Evolutionary conservation across 2,113 vertebrate species (phyloP).

Genomic region (Lepus americanus): DNA sequence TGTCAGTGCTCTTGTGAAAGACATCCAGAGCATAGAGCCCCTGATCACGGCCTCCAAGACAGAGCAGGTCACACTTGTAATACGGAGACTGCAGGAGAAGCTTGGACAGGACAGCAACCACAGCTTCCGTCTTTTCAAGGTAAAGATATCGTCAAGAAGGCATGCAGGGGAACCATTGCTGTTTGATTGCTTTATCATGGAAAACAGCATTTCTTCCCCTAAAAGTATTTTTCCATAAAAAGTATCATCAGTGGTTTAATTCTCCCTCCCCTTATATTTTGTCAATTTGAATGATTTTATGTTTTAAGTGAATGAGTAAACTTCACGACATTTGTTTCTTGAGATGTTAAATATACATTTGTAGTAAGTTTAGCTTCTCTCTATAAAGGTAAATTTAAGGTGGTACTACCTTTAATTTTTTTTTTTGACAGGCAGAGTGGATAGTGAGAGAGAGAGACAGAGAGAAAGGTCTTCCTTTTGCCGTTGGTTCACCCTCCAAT

Average conservation of each 20-base stretch:
- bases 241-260: not conserved
- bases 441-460: no score
- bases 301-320: not conserved
- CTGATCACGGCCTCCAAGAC: slow-evolving; percentile 91
- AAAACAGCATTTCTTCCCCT: not conserved
- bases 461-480: no score
- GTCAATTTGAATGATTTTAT: not conserved
- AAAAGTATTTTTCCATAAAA: not conserved
- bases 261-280: not conserved
- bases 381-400: not conserved
- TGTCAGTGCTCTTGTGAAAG: slow-evolving; percentile 89
- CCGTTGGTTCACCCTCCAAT: no score
- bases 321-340: slow-evolving; percentile 11
- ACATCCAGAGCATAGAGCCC: slow-evolving; percentile 92
- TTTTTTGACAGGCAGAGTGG: no score
- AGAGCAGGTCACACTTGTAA: slow-evolving; percentile 90
- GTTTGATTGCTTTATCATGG: not conserved
- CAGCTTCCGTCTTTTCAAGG: slow-evolving; percentile 94
- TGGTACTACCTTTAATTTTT: not conserved
- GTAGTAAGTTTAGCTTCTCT: not conserved
- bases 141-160: slow-evolving; percentile 72
- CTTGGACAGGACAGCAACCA: slow-evolving; percentile 89
- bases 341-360: not conserved
- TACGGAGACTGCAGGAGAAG: slow-evolving; percentile 94
- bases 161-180: no score